Conservation (phyloP, 1,140 invertebrate species). For the Euwallacea similis region DNA sequence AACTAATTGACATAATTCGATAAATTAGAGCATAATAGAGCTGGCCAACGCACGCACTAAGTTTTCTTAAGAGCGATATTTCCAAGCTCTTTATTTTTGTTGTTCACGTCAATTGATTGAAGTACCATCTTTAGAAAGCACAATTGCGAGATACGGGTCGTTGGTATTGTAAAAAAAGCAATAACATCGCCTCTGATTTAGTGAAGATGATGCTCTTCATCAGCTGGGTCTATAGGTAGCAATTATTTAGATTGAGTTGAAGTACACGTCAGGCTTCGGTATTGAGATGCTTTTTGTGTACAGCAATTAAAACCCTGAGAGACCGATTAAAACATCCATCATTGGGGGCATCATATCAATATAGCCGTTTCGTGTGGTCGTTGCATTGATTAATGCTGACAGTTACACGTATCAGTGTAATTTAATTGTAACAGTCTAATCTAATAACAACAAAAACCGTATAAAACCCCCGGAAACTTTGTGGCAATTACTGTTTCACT, state of each 20-base stretch:
- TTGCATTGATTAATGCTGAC: no score
- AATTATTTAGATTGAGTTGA: no score
- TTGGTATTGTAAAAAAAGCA: constrained; percentile 1
- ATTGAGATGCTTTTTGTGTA: no score
- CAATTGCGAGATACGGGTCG: constrained; percentile 23
- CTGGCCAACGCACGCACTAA: constrained; percentile 18
- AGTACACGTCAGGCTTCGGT: no score
- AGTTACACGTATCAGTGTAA: neutral
- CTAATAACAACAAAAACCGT: neutral
- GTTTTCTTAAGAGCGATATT: constrained; percentile 19
- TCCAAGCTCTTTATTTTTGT: constrained; percentile 26
- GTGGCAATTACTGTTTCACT: constrained; percentile 13
- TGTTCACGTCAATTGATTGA: constrained; percentile 32
- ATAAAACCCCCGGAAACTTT: constrained; percentile 5
- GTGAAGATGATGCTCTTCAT: constrained; percentile 8
- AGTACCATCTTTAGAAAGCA: constrained; percentile 28
- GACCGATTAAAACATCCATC: no score
- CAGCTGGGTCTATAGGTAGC: neutral
- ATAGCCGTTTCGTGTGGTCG: no score
- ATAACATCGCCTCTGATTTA: constrained; percentile 17
- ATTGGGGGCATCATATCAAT: no score
- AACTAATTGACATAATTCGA: constrained; percentile 36
- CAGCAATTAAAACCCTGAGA: no score
- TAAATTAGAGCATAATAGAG: constrained; percentile 37
- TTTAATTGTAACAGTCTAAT: constrained; percentile 6